Evolutionary conservation across 2,888 invertebrate genomes (phyloP).

Genomic region (Pyrocoelia pectoralis): DNA sequence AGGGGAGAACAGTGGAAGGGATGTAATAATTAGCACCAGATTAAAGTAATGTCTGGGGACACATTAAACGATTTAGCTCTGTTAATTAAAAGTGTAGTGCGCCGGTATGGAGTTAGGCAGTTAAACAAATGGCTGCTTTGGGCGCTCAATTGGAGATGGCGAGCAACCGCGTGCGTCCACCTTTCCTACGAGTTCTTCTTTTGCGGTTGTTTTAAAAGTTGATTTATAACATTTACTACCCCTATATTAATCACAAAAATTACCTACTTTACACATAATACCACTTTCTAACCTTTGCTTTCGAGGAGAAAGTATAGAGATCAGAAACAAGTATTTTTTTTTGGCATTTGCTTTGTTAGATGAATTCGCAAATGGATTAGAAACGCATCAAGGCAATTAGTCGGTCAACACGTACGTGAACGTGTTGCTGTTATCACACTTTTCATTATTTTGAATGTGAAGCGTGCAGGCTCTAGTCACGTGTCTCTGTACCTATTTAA

Average conservation of each 20-base stretch:
- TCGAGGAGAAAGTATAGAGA: no score
- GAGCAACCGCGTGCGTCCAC: conserved; percentile 33
- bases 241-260: background rate
- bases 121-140: conserved; percentile 57
- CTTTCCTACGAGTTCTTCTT: conserved; percentile 24
- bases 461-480: no score
- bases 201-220: conserved; percentile 10
- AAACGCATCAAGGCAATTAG: no score
- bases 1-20: conserved; percentile 49
- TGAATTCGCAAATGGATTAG: no score
- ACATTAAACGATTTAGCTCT: conserved; percentile 65
- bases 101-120: conserved; percentile 43
- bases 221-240: conserved; percentile 1
- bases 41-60: conserved; percentile 71
- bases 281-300: no score
- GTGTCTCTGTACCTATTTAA: no score
- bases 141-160: conserved; percentile 41
- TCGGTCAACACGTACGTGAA: no score
- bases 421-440: no score
- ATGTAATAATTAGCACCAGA: conserved; percentile 70
- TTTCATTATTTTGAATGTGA: no score
- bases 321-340: no score
- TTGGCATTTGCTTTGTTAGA: no score
- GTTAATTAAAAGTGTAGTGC: conserved; percentile 63
- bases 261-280: no score